A percentile compares a stretch with the other conserved stretches of the same genome.
These are phyloP conservation scores for Amphipoea lucens DNA, from an alignment of 2,888 invertebrate species.

Conservation along the genomic window DNA sequence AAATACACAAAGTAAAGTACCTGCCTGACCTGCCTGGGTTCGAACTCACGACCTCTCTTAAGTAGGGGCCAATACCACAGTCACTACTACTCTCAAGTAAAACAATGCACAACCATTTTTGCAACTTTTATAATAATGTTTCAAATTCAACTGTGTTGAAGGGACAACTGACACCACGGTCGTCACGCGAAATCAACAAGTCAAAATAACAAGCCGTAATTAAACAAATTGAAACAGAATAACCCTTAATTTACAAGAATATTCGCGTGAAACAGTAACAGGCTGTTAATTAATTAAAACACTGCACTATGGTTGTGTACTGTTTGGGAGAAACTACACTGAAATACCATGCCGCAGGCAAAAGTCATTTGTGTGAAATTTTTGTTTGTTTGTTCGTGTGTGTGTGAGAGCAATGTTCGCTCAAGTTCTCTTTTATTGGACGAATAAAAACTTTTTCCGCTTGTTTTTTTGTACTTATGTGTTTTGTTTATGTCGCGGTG, in stretches of 20 bases:
- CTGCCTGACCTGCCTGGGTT: no score
- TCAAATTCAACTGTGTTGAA: neutral
- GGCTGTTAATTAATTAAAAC: conserved; percentile 56
- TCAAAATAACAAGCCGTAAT: neutral
- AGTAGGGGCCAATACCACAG: neutral
- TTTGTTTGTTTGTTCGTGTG: conserved; percentile 27
- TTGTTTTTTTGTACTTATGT: neutral
- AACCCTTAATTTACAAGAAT: conserved; percentile 25
- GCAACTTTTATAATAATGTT: neutral
- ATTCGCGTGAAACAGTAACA: conserved; percentile 35
- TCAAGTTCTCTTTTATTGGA: conserved; percentile 22
- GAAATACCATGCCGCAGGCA: conserved; percentile 42
- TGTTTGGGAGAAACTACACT: conserved; percentile 32
- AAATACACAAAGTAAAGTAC: neutral
- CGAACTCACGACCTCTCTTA: neutral
- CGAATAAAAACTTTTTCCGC: conserved; percentile 7
- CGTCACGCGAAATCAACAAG: neutral
- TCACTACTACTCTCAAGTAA: neutral
- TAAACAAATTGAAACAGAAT: conserved; percentile 12
- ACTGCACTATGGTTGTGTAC: conserved; percentile 32
- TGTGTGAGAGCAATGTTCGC: conserved; percentile 23
- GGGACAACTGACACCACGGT: neutral
- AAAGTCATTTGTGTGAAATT: conserved; percentile 45
- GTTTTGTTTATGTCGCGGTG: neutral
- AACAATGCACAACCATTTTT: neutral